These are phyloP conservation scores for Pammene fasciana DNA, from an alignment of 2,888 invertebrate species.

Conservation along the genomic window DNA sequence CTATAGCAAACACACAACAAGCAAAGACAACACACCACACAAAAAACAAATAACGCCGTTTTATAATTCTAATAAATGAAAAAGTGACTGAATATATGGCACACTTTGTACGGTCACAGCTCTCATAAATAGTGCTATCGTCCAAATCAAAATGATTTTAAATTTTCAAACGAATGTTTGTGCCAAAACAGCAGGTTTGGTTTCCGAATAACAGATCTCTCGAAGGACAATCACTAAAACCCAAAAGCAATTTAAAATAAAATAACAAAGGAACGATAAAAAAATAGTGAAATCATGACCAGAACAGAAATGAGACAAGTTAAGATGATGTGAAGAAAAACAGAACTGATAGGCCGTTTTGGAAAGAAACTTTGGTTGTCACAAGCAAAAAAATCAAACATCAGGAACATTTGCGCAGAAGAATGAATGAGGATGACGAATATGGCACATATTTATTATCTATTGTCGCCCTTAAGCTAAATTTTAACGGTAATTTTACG, in stretches of 20 bases:
- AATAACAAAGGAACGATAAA: conserved; percentile 57
- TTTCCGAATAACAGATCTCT: conserved; percentile 82
- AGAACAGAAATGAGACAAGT: conserved; percentile 70
- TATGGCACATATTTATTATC: conserved; percentile 60
- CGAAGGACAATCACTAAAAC: conserved; percentile 80
- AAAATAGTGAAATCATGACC: conserved; percentile 72
- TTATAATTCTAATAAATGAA: conserved; percentile 60
- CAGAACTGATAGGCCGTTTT: conserved; percentile 83
- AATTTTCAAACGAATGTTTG: conserved; percentile 58
- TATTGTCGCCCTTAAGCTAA: conserved; percentile 60
- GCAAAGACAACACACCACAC: conserved; percentile 78
- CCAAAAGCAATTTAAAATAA: conserved; percentile 55
- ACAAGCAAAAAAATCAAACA: conserved; percentile 76
- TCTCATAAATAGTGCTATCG: conserved; percentile 69
- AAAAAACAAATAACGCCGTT: conserved; percentile 72
- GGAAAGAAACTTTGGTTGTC: conserved; percentile 77
- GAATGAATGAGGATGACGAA: conserved; percentile 68
- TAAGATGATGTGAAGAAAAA: conserved; percentile 71
- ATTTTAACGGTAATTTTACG: conserved; percentile 52
- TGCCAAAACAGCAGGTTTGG: conserved; percentile 64
- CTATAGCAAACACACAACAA: conserved; percentile 83
- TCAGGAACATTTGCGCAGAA: conserved; percentile 68
- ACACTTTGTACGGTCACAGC: conserved; percentile 65
- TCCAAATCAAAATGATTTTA: conserved; percentile 71
- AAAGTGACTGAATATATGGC: conserved; percentile 69